Evolutionary conservation across 2,797 vertebrate species (phyloP).

Genomic region (Miichthys miiuy): DNA sequence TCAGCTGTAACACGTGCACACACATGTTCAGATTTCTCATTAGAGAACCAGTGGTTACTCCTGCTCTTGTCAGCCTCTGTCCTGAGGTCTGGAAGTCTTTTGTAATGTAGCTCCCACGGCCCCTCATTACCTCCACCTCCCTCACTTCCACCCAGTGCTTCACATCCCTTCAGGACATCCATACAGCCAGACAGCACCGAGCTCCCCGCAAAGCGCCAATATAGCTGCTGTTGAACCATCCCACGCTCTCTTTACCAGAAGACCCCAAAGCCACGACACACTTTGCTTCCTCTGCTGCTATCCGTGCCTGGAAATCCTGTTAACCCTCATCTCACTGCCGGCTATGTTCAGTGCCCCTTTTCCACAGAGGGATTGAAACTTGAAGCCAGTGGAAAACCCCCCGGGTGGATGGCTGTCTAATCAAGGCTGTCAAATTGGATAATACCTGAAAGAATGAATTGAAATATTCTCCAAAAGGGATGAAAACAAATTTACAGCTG

Average conservation of each 20-base stretch:
- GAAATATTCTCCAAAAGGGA: slow-evolving; percentile 16
- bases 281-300: slow-evolving; percentile 46
- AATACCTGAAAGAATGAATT: slow-evolving; percentile 28
- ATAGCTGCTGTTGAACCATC: slow-evolving; percentile 34
- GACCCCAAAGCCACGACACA: slow-evolving; percentile 52
- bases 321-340: slow-evolving; percentile 44
- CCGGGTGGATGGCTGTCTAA: slow-evolving; percentile 46
- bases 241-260: slow-evolving; percentile 37
- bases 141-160: slow-evolving; percentile 37
- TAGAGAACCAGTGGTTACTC: slow-evolving; percentile 26
- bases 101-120: slow-evolving; percentile 27
- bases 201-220: slow-evolving; percentile 30
- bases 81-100: slow-evolving; percentile 47
- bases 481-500: slow-evolving; percentile 4
- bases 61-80: slow-evolving; percentile 44
- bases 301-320: slow-evolving; percentile 58
- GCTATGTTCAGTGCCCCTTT: slow-evolving; percentile 19
- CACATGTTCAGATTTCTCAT: slow-evolving; percentile 37
- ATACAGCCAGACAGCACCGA: slow-evolving; percentile 26
- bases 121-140: slow-evolving; percentile 51
- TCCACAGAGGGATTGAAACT: background rate
- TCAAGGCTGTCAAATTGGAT: slow-evolving; percentile 58
- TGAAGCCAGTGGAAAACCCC: slow-evolving; percentile 33
- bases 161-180: slow-evolving; percentile 43
- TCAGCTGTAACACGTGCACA: slow-evolving; percentile 16